phyloP scores from a whole-genome alignment of 2,888 invertebrate genomes.

The Meta bourneti region DNA sequence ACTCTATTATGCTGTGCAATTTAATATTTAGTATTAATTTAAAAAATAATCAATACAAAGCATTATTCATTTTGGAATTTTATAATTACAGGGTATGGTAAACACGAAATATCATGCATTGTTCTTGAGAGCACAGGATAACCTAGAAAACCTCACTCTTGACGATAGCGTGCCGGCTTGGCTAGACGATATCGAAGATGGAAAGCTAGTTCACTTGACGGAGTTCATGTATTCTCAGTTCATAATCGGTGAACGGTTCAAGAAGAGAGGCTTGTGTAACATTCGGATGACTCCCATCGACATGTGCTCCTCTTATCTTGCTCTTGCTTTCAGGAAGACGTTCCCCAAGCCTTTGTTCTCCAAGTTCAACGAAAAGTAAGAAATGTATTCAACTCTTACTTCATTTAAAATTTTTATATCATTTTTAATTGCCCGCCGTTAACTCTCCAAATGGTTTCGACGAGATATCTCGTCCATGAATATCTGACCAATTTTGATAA shows the following conservation, averaged over 20 bases:
- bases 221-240: background rate
- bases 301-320: conserved; percentile 10
- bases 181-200: conserved; percentile 29
- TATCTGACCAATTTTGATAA: too few species aligned
- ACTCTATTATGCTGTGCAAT: too few species aligned
- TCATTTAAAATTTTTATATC: too few species aligned
- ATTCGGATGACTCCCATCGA: conserved; percentile 14
- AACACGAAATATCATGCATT: background rate
- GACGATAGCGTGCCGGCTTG: background rate
- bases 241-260: conserved; percentile 42
- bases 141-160: background rate
- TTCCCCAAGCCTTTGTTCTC: background rate
- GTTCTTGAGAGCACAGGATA: background rate
- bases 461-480: too few species aligned
- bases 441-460: too few species aligned
- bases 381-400: too few species aligned
- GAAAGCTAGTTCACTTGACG: background rate
- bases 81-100: background rate
- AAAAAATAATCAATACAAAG: too few species aligned
- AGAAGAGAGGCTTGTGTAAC: conserved; percentile 6
- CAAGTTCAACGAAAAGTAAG: conserved; percentile 18
- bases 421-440: too few species aligned
- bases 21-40: too few species aligned
- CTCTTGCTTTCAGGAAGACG: background rate
- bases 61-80: too few species aligned